phyloP scores from a whole-genome alignment of 2,113 vertebrate species.

The Cebus imitator region DNA sequence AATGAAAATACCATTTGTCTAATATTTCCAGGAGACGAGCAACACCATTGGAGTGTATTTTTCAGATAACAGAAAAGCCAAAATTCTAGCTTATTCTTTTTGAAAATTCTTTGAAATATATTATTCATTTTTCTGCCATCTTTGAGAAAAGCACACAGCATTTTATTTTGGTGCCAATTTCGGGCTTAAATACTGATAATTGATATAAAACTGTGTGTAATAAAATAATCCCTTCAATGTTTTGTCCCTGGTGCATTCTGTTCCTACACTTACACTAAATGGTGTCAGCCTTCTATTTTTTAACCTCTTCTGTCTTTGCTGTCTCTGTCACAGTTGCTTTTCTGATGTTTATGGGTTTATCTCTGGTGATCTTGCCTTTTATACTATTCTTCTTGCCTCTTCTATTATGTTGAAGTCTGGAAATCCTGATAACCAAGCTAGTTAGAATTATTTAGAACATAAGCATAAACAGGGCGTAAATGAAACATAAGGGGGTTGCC shows the following conservation, averaged over 20 bases:
- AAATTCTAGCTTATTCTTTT: neutral
- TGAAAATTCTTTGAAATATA: neutral
- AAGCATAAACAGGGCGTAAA: neutral
- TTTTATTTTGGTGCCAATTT: neutral
- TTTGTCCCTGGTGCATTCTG: neutral
- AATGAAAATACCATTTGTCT: neutral
- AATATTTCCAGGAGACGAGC: neutral
- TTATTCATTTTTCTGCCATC: neutral
- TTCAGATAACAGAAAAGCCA: neutral
- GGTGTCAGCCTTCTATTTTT: neutral
- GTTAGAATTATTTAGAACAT: neutral
- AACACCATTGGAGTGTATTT: neutral
- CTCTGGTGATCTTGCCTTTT: neutral
- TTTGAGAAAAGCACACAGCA: neutral
- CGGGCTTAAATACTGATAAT: neutral
- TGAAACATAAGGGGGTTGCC: neutral
- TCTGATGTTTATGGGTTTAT: neutral
- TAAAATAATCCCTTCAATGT: neutral
- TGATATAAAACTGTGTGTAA: neutral
- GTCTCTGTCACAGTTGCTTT: neutral
- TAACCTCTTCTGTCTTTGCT: neutral
- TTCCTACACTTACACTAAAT: neutral
- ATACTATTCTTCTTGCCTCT: neutral
- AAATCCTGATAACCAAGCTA: neutral
- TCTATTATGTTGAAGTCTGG: neutral